Evolutionary conservation across 1,140 invertebrate genomes (phyloP).

Genomic region (Oreohelix idahoensis): DNA sequence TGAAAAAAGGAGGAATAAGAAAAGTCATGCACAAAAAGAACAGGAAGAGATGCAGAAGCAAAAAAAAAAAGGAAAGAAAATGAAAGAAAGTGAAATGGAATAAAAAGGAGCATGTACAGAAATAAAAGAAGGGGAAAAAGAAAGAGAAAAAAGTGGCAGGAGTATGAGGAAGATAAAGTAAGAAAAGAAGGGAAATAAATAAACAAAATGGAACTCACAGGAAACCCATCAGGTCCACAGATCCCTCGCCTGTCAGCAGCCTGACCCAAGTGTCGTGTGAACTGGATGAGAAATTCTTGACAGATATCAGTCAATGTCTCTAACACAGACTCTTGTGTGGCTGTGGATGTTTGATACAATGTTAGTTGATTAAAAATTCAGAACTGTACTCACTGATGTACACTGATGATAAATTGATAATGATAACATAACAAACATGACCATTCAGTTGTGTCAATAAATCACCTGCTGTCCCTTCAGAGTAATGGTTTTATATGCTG

Average conservation of each 20-base stretch:
- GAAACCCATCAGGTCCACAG: conserved; percentile 74
- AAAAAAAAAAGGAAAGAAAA: too few relatives aligned
- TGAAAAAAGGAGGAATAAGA: too few relatives aligned
- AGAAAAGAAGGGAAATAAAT: not conserved
- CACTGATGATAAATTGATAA: too few relatives aligned
- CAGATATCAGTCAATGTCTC: conserved; percentile 76
- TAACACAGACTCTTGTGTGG: conserved; percentile 74
- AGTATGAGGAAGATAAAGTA: not conserved
- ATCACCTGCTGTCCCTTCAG: too few relatives aligned
- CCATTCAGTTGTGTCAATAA: too few relatives aligned
- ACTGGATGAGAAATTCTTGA: conserved; percentile 75
- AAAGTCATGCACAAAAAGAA: too few relatives aligned
- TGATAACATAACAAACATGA: too few relatives aligned
- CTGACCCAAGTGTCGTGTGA: conserved; percentile 75
- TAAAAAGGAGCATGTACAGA: not conserved
- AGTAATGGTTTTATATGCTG: too few relatives aligned
- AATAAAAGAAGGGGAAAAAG: not conserved
- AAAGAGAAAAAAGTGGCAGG: not conserved
- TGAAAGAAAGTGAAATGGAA: not conserved
- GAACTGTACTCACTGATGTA: too few relatives aligned
- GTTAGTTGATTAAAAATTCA: too few relatives aligned
- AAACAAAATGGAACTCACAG: conserved; percentile 70
- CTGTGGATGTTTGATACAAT: conserved; percentile 51
- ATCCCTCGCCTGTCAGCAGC: conserved; percentile 74
- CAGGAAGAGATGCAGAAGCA: too few relatives aligned